These are phyloP conservation scores for Priocnemis perturbator DNA, from an alignment of 2,888 invertebrate genomes.

Conservation along the genomic window DNA sequence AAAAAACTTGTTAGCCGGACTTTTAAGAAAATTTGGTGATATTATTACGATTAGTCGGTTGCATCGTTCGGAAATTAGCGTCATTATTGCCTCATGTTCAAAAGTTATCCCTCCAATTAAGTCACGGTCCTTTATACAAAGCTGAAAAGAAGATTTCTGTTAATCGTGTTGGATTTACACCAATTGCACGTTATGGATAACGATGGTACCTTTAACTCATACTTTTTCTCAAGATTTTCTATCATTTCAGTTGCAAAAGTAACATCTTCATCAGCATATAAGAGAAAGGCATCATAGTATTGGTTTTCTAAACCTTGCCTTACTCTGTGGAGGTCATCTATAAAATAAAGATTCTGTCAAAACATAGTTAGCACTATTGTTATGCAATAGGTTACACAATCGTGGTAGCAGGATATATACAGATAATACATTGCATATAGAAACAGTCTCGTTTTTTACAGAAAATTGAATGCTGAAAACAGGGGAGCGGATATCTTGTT, in stretches of 20 bases:
- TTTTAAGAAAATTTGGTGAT: conserved; percentile 85
- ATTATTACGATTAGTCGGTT: conserved; percentile 86
- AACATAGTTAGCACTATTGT: neutral
- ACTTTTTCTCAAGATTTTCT: conserved; percentile 79
- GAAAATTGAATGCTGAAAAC: too few relatives aligned
- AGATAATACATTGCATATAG: neutral
- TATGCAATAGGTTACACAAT: too few relatives aligned
- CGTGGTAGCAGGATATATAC: neutral
- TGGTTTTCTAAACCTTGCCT: conserved; percentile 77
- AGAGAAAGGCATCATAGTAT: conserved; percentile 86
- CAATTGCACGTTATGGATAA: neutral
- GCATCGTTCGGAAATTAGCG: conserved; percentile 86
- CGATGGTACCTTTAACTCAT: conserved; percentile 79
- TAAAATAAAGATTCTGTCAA: conserved; percentile 26
- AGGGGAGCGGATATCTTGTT: too few relatives aligned
- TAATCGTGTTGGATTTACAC: conserved; percentile 8
- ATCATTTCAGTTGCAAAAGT: conserved; percentile 83
- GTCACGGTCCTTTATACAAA: conserved; percentile 86
- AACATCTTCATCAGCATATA: conserved; percentile 85
- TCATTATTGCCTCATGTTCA: conserved; percentile 84
- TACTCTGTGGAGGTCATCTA: conserved; percentile 78
- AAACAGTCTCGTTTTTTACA: conserved; percentile 1
- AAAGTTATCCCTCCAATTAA: conserved; percentile 83
- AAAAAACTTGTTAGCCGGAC: conserved; percentile 86
- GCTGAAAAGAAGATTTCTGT: conserved; percentile 73